Evolutionary conservation across 1,140 invertebrate species (phyloP), one percentile per base, ranked within the genome.

Genomic region (Geopemphigus sp.): DNA sequence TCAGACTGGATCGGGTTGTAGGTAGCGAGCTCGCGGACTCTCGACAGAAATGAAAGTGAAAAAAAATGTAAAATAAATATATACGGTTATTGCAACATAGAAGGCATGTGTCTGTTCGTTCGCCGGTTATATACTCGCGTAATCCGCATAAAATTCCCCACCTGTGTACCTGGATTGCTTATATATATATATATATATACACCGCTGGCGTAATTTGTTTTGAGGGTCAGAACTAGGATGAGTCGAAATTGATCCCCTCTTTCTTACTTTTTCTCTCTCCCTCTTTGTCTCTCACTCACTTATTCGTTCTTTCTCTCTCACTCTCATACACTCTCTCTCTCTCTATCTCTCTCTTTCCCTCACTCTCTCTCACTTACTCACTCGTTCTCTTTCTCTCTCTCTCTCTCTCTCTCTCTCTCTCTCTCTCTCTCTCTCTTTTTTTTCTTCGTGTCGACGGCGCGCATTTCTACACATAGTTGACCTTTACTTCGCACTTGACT

Each of bases 1-100:
- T n/a, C 74, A 47, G 74, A 78, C 74, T 78, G 74, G 74, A n/a
- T 63, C 53, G 53, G 54, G 17, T 57, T 78, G 19, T 53, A 50
- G 22, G 39, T 10, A 63, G 45, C n/a, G 72, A 57, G 56, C 72
- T 74, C 72, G 56, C 74, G 56, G 57, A 63, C 56, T 61, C 74
- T 50, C 74, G 57, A 78, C 57, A 78, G 74, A 78, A 78, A 78
- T 78, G 74, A 78, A 78, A 78, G 74, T 78, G 56, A 78, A 78
- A 78, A 61, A 78, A 78, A 78, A 61, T 50, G 39, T 72, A 29
- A 50, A 78, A 78, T 78, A 78, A 78, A 78, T 61, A 61, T 29
- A 78, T 63, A 50, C 45, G n/a, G 74, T 63, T 78, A 78, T 78
- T 78, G 24, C 74, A 78, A 78, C 74, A 78, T 19, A 78, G 74